phyloP scores from a whole-genome alignment of 2,888 invertebrate genomes.

The Drosophila acutilabella region DNA sequence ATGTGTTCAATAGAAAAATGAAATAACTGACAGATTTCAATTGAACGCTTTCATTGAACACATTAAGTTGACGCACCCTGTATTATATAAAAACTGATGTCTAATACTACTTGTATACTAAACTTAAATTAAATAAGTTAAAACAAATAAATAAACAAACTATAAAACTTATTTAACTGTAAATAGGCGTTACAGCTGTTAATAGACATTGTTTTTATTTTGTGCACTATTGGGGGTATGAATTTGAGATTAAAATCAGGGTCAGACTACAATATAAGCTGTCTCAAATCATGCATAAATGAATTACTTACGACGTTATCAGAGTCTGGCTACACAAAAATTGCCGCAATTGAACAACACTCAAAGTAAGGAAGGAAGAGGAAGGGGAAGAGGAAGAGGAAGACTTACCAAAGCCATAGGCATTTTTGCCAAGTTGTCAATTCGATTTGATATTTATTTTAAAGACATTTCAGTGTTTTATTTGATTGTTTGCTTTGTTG shows the following conservation, averaged over 20 bases:
- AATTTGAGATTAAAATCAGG: constrained; percentile 8
- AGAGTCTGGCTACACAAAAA: constrained; percentile 9
- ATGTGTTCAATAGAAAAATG: too few species aligned
- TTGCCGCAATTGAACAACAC: constrained; percentile 18
- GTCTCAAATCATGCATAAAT: constrained; percentile 53
- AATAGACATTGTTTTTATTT: not conserved
- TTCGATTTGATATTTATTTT: constrained; percentile 46
- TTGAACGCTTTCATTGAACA: too few species aligned
- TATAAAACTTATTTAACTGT: constrained; percentile 1
- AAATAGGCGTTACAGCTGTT: constrained; percentile 19
- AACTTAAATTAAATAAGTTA: too few species aligned
- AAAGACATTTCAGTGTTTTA: constrained; percentile 41
- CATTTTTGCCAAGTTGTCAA: constrained; percentile 38
- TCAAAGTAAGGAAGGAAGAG: not conserved
- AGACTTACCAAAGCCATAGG: not conserved
- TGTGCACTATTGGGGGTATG: too few species aligned
- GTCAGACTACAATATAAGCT: constrained; percentile 34
- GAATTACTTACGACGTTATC: constrained; percentile 41
- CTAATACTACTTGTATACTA: too few species aligned
- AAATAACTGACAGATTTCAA: too few species aligned
- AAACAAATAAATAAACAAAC: too few species aligned
- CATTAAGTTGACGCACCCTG: too few species aligned
- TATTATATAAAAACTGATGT: too few species aligned
- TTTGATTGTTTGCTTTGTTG: constrained; percentile 45
- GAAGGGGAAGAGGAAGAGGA: not conserved